A percentile compares a stretch with the other conserved stretches of the same genome.
These are phyloP conservation scores for Arenaria interpres DNA, from an alignment of 2,113 vertebrate genomes.

Conservation along the genomic window DNA sequence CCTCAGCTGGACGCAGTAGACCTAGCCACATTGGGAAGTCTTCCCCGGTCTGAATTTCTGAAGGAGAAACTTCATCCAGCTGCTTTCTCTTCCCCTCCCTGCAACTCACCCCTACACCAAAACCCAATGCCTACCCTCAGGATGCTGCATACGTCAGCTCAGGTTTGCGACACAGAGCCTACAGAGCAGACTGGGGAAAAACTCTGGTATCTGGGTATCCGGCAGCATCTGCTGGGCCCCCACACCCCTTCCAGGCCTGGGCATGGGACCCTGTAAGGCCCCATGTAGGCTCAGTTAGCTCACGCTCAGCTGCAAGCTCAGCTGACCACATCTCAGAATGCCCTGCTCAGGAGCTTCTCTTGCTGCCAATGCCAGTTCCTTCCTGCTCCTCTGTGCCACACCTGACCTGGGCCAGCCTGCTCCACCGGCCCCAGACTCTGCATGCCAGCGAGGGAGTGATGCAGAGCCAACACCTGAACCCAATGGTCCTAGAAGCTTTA, in stretches of 20 bases:
- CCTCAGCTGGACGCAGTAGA: neutral
- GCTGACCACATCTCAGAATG: neutral
- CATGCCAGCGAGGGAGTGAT: neutral
- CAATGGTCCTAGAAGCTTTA: neutral
- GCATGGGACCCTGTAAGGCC: neutral
- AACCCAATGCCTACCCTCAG: neutral
- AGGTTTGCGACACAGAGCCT: neutral
- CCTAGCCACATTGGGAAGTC: neutral
- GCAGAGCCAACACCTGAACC: neutral
- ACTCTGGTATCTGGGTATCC: neutral
- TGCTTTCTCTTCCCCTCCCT: neutral
- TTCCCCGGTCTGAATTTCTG: neutral
- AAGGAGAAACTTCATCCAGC: neutral
- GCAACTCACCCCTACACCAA: neutral
- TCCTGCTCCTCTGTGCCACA: neutral
- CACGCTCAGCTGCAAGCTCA: neutral
- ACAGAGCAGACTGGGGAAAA: neutral
- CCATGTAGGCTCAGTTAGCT: fast-evolving
- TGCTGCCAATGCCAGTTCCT: neutral
- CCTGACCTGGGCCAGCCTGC: neutral
- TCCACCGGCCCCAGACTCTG: fast-evolving
- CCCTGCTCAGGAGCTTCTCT: neutral
- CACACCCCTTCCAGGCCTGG: neutral
- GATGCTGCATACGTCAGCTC: neutral
- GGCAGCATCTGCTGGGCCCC: neutral